These are phyloP conservation scores for Pimephales promelas DNA, from an alignment of 2,113 vertebrate species.

Conservation along the genomic window DNA sequence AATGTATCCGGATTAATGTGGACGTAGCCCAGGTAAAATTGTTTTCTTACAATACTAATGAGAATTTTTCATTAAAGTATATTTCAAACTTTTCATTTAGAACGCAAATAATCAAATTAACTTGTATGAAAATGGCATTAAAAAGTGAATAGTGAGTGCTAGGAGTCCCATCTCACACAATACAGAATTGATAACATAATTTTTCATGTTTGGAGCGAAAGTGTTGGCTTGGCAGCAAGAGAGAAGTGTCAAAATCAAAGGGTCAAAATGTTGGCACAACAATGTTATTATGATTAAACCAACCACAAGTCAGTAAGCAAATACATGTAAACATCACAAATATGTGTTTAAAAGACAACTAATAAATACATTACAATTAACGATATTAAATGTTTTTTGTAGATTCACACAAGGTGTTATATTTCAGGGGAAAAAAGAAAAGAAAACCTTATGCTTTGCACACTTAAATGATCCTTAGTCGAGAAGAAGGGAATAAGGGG, in stretches of 20 bases:
- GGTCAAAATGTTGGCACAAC: neutral
- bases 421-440: neutral
- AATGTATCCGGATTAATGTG: too few relatives aligned
- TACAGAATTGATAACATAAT: neutral
- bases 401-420: neutral
- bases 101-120: too few relatives aligned
- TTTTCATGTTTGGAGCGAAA: neutral
- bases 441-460: neutral
- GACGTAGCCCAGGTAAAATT: too few relatives aligned
- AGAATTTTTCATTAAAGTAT: too few relatives aligned
- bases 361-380: neutral
- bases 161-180: neutral
- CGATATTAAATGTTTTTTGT: neutral
- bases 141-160: neutral
- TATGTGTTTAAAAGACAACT: neutral
- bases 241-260: neutral
- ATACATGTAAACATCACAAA: neutral
- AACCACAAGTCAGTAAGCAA: neutral
- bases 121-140: too few relatives aligned
- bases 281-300: neutral
- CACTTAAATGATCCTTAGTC: neutral
- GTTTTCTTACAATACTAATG: too few relatives aligned
- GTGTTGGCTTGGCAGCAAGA: neutral
- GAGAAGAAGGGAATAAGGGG: neutral
- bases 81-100: too few relatives aligned